A percentile compares a stretch with the other conserved stretches of the same genome.
Conservation (phyloP, 2,888 invertebrate genomes). For the Rotaria macrura region DNA sequence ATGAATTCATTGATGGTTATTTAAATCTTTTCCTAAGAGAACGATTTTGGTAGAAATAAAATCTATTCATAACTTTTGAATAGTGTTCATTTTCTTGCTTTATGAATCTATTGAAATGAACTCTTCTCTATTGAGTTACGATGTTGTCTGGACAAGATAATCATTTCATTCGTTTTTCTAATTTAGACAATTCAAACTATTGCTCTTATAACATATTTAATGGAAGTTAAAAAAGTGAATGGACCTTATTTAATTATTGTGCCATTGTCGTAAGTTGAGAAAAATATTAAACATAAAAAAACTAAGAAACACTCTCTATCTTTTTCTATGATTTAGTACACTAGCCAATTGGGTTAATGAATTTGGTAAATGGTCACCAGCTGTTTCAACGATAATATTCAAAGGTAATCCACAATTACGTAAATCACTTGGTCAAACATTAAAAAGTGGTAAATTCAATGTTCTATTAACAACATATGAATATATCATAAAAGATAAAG, state of each 20-base stretch:
- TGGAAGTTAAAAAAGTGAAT: conserved; percentile 93
- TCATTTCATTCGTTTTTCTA: too few relatives aligned
- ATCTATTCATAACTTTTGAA: too few relatives aligned
- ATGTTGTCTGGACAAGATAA: too few relatives aligned
- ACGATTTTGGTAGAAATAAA: too few relatives aligned
- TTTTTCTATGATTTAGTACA: conserved; percentile 75
- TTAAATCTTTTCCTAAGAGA: too few relatives aligned
- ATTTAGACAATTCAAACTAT: conserved; percentile 69
- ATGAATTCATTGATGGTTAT: too few relatives aligned
- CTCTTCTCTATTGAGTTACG: too few relatives aligned
- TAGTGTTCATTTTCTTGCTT: too few relatives aligned
- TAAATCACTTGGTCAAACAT: conserved; percentile 42
- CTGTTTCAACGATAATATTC: conserved; percentile 61
- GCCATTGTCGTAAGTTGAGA: conserved; percentile 58
- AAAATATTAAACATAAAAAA: conserved; percentile 48
- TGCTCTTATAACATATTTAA: conserved; percentile 83
- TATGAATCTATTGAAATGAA: too few relatives aligned
- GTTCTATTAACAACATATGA: conserved; percentile 96
- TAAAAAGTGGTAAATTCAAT: conserved; percentile 72
- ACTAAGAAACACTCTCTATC: conserved; percentile 62
- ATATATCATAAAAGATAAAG: conserved; percentile 96
- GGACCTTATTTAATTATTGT: conserved; percentile 97
- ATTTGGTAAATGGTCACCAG: conserved; percentile 97
- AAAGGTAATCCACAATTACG: conserved; percentile 70
- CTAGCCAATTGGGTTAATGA: conserved; percentile 96